A percentile compares a stretch with the other conserved stretches of the same genome.
Conservation (phyloP, 2,113 vertebrate species). For the Melanocharis versteri region DNA sequence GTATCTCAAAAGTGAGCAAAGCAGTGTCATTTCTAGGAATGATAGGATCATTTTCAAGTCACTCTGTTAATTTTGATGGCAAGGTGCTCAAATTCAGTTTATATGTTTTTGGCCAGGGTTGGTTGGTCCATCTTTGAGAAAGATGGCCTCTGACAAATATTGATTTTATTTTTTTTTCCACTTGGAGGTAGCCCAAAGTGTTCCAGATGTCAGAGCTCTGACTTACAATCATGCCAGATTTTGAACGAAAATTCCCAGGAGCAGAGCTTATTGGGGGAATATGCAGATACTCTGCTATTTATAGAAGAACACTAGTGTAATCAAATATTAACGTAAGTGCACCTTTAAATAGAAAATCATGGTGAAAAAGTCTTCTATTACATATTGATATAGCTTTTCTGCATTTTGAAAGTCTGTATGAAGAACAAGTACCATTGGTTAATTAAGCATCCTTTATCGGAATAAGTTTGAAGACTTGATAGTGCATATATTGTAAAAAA, state of each 20-base stretch:
- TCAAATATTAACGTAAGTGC: not conserved
- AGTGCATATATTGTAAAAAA: not conserved
- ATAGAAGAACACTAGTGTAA: not conserved
- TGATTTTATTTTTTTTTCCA: not conserved
- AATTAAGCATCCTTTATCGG: not conserved
- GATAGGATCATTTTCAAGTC: not conserved
- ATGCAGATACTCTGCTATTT: not conserved
- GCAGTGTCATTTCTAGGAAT: not conserved
- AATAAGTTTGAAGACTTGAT: not conserved
- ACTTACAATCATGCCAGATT: not conserved
- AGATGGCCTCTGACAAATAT: not conserved
- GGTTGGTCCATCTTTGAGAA: not conserved
- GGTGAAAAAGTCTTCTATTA: not conserved
- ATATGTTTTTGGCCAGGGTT: not conserved
- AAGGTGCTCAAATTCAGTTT: not conserved
- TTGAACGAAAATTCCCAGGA: not conserved
- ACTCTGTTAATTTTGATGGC: not conserved
- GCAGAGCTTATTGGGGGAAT: not conserved
- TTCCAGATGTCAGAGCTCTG: slow-evolving; percentile 17
- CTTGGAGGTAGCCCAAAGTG: not conserved
- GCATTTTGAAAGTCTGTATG: not conserved
- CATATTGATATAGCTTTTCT: not conserved
- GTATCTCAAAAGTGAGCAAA: not conserved
- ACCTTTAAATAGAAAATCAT: not conserved
- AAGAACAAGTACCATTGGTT: not conserved